Evolutionary conservation across 2,113 vertebrate genomes (phyloP).

Genomic region (Rana temporaria): DNA sequence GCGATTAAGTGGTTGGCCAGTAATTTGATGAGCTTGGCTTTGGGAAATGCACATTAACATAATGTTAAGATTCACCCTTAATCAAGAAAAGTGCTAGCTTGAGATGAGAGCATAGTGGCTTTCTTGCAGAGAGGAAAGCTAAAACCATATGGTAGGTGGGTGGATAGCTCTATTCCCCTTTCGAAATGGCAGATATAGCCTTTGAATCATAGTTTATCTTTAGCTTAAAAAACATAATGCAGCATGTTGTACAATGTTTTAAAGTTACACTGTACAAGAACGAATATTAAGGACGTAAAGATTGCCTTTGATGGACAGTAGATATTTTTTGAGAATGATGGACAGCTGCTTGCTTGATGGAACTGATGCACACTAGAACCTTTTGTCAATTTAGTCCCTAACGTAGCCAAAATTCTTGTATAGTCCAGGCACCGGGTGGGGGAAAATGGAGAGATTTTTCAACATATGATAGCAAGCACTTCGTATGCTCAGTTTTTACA

Average conservation of each 20-base stretch:
- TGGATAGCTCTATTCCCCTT: constrained; percentile 32
- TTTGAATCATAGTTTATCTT: constrained; percentile 49
- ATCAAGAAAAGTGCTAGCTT: constrained; percentile 35
- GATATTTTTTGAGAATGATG: too few species aligned
- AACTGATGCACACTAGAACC: too few species aligned
- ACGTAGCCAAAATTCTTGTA: too few species aligned
- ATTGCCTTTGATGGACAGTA: too few species aligned
- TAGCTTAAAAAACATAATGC: constrained; percentile 46
- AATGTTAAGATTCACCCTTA: constrained; percentile 44
- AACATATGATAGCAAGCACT: too few species aligned
- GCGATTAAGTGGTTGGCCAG: constrained; percentile 35
- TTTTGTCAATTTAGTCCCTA: too few species aligned
- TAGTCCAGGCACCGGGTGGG: too few species aligned
- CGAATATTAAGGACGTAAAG: too few species aligned
- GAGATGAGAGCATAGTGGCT: constrained; percentile 31
- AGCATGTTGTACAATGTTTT: not conserved
- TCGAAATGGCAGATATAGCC: constrained; percentile 35
- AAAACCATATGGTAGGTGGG: constrained; percentile 55
- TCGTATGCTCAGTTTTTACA: too few species aligned
- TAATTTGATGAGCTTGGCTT: constrained; percentile 37
- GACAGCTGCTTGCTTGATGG: too few species aligned
- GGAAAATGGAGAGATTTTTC: too few species aligned
- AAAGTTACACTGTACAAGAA: too few species aligned
- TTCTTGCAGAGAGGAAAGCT: constrained; percentile 17
- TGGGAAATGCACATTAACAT: constrained; percentile 44